phyloP scores from a whole-genome alignment of 2,797 vertebrate genomes.

The Poliocrania exsul region DNA sequence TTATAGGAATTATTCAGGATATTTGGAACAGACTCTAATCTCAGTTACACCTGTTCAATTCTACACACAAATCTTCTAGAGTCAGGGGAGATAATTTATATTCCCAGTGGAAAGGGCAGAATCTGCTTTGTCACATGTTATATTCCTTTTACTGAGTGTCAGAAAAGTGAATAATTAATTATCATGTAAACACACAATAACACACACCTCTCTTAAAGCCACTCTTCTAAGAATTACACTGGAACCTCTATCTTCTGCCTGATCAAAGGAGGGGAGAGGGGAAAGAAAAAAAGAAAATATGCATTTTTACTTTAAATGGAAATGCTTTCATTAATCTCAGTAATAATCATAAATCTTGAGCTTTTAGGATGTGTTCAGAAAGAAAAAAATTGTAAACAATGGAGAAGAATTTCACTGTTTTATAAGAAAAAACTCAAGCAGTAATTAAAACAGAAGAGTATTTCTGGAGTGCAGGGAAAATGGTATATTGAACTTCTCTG shows the following conservation, averaged over 20 bases:
- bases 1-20: constrained; percentile 29
- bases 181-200: background rate
- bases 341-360: background rate
- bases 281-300: background rate
- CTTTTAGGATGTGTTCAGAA: background rate
- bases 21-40: background rate
- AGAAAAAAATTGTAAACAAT: background rate
- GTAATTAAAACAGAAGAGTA: background rate
- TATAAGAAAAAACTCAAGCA: background rate
- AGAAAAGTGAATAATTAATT: background rate
- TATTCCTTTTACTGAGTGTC: background rate
- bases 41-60: background rate
- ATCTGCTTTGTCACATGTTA: background rate
- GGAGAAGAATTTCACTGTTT: background rate
- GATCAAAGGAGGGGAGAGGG: background rate
- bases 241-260: background rate
- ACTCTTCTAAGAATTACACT: background rate
- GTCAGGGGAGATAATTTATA: background rate
- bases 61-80: background rate
- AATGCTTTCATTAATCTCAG: background rate
- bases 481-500: background rate
- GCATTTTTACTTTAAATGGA: background rate
- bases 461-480: background rate
- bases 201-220: background rate
- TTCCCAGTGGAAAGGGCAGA: background rate